These are phyloP conservation scores for Drosophila mettleri DNA, from an alignment of 2,888 invertebrate genomes.

Conservation along the genomic window DNA sequence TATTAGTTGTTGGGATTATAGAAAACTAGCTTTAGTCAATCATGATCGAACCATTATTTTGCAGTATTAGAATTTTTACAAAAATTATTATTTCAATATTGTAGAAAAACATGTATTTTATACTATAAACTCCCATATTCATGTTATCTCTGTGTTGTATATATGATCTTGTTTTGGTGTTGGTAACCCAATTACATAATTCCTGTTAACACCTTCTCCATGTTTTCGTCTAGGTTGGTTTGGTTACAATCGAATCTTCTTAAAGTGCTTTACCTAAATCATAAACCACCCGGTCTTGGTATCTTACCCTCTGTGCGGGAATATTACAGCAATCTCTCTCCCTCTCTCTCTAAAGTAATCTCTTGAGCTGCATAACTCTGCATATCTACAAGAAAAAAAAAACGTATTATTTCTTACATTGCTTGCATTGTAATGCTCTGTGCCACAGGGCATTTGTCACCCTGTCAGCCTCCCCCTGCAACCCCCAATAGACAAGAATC, in stretches of 20 bases:
- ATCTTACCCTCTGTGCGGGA: not conserved
- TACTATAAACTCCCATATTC: not conserved
- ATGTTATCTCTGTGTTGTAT: not conserved
- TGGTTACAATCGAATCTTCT: not conserved
- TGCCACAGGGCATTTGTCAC: constrained; percentile 7
- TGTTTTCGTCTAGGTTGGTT: not conserved
- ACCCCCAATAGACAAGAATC: constrained; percentile 3
- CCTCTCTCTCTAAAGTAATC: not conserved
- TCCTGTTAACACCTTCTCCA: no score
- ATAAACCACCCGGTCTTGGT: not conserved
- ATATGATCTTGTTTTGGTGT: not conserved
- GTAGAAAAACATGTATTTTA: not conserved
- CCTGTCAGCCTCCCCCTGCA: not conserved
- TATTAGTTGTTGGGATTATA: no score
- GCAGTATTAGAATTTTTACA: no score
- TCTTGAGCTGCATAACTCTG: constrained; percentile 13
- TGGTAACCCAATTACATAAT: not conserved
- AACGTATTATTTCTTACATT: not conserved
- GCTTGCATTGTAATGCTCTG: constrained; percentile 5
- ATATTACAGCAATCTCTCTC: no score
- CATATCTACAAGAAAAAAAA: not conserved
- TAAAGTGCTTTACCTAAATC: not conserved
- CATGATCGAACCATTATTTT: no score
- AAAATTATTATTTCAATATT: no score
- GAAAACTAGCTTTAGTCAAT: no score